Base-by-base conservation (phyloP, 2,113 vertebrate species). In the Colius striatus region DNA sequence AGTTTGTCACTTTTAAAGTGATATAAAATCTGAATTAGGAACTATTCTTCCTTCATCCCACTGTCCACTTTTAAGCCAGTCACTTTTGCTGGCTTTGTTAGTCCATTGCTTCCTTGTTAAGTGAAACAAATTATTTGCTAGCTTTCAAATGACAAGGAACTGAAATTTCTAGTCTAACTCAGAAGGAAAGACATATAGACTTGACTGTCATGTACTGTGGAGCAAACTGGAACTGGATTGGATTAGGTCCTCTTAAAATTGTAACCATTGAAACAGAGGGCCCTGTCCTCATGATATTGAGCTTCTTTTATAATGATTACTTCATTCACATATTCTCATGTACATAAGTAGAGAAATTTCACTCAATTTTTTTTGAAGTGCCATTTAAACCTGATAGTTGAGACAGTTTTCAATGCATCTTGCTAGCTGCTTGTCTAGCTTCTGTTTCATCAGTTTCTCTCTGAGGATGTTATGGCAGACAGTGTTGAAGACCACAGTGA, bases 371-470 rank as follows among this genome's bases (percentile, higher is more conserved):
- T 87, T 86, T 84, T 66, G 0, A 87, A 78, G 43, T 57, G 17
- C 27, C 3, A 22, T 47, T 45, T 71, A 65, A 67, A 82, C 32
- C n/a, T 48, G 41, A 3, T 11, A 61, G 0, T 53, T 66, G 26
- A 67, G 11, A 9, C 11, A 15, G 13, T 73, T 90, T 70, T 76
- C 54, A 83, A 0, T 76, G 36, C 13, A 16, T 72, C 74, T 79
- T 0, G 0, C 53, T 72, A 21, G 67, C 47, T 3, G 0, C 38
- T 88, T 75, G 30, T 67, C 32, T 58, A 41, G n/a, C 23, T 21
- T 51, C 32, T 72, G 20, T 30, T 95, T 73, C 54, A 15, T 68
- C 27, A 20, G 11, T 73, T 93, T 87, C 57, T 60, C 26, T 74
- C 3, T 27, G 76, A 82, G 65, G 45, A 48, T 48, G 11, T 73